These are phyloP conservation scores for Glaucomys volans DNA, from an alignment of 2,113 vertebrate species.

Conservation along the genomic window DNA sequence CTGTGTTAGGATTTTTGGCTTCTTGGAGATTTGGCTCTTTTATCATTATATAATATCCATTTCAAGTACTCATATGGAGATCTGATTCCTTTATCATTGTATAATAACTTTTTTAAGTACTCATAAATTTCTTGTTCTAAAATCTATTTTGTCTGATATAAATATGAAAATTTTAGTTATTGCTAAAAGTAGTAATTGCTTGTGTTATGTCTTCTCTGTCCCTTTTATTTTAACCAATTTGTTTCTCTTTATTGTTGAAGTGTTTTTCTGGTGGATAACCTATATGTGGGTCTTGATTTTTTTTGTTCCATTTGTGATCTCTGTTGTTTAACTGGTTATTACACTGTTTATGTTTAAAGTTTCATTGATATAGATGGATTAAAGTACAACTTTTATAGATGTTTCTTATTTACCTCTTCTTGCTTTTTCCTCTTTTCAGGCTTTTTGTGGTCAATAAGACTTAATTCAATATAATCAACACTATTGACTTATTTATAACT, in stretches of 20 bases:
- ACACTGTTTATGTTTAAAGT: neutral
- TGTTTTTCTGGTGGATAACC: neutral
- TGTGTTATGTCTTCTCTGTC: neutral
- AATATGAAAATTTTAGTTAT: neutral
- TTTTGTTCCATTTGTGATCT: neutral
- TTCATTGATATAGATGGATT: neutral
- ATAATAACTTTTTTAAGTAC: neutral
- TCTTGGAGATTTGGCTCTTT: neutral
- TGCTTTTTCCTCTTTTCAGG: neutral
- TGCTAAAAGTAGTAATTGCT: neutral
- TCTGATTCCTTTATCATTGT: neutral
- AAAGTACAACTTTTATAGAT: neutral
- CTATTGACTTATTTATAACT: neutral
- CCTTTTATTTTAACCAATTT: neutral
- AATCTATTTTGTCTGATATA: neutral
- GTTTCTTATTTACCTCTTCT: neutral
- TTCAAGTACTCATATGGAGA: neutral
- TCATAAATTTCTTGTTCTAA: neutral
- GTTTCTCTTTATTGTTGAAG: neutral
- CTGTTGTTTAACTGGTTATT: neutral
- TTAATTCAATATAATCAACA: neutral
- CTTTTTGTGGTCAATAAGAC: neutral
- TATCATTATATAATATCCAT: neutral
- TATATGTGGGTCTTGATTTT: neutral
- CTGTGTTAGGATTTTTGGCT: neutral